Conservation (phyloP, 2,888 invertebrate genomes). For the Argyra leucocephala region DNA sequence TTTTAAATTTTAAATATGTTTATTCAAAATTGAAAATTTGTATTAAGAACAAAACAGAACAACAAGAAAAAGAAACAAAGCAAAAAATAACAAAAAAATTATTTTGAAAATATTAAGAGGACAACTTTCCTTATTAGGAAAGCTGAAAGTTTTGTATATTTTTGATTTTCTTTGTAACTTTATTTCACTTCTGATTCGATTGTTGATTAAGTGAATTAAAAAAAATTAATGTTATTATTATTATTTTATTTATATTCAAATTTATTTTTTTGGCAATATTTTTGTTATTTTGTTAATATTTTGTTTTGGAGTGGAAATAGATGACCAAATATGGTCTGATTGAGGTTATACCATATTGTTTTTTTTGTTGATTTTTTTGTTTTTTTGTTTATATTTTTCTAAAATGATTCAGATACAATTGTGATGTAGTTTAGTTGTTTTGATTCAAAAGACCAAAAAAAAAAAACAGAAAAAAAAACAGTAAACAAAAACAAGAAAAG, state of each 20-base stretch:
- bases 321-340: slow-evolving; percentile 3
- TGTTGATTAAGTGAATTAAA: slow-evolving; percentile 4
- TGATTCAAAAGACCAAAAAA: too few species aligned
- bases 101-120: neutral
- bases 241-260: neutral
- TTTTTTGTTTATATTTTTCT: neutral
- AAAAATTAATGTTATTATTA: slow-evolving; percentile 1
- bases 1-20: too few species aligned
- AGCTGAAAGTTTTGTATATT: neutral
- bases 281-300: neutral
- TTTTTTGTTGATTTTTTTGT: neutral
- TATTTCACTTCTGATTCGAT: neutral
- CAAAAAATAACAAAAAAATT: neutral
- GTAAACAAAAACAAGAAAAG: too few species aligned
- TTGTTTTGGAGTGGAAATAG: neutral
- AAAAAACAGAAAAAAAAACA: too few species aligned
- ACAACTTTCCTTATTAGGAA: slow-evolving; percentile 1
- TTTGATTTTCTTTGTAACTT: too few species aligned
- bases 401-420: neutral
- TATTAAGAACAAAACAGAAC: too few species aligned
- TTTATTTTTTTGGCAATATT: too few species aligned
- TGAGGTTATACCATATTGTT: neutral
- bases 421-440: too few species aligned
- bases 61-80: neutral
- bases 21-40: too few species aligned